Conservation (phyloP, 1,140 invertebrate genomes). For the Formica selysi region DNA sequence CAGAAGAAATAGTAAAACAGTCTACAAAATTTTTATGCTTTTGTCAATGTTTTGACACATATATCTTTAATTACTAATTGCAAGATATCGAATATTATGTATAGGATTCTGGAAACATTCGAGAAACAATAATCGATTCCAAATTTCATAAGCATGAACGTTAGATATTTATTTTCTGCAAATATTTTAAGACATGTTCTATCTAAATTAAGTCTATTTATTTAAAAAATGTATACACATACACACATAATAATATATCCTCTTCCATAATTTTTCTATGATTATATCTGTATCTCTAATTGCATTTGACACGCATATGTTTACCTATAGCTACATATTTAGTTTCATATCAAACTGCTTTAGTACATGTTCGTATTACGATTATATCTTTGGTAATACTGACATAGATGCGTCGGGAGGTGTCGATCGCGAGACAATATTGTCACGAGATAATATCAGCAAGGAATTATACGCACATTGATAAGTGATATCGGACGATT, state of each 20-base stretch:
- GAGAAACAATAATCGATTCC: neutral
- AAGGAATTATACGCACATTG: conserved; percentile 11
- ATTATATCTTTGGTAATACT: conserved; percentile 17
- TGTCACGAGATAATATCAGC: conserved; percentile 41
- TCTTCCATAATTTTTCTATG: neutral
- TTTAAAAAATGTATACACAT: no score
- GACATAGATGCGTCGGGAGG: conserved; percentile 23
- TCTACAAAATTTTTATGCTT: no score
- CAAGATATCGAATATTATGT: neutral
- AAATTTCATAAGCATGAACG: conserved; percentile 1
- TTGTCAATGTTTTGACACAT: no score
- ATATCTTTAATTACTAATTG: neutral
- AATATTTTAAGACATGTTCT: neutral
- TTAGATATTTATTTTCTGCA: neutral
- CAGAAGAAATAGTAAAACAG: no score
- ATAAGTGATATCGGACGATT: conserved; percentile 30
- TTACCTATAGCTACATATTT: neutral
- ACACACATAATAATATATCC: no score
- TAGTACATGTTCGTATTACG: neutral
- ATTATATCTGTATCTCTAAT: neutral
- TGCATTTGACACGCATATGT: neutral
- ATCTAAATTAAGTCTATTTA: neutral
- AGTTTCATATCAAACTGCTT: neutral
- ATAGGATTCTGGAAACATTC: neutral
- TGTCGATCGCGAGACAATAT: conserved; percentile 45